Conservation (phyloP, 2,888 invertebrate species). For the Cylindroiulus punctatus region DNA sequence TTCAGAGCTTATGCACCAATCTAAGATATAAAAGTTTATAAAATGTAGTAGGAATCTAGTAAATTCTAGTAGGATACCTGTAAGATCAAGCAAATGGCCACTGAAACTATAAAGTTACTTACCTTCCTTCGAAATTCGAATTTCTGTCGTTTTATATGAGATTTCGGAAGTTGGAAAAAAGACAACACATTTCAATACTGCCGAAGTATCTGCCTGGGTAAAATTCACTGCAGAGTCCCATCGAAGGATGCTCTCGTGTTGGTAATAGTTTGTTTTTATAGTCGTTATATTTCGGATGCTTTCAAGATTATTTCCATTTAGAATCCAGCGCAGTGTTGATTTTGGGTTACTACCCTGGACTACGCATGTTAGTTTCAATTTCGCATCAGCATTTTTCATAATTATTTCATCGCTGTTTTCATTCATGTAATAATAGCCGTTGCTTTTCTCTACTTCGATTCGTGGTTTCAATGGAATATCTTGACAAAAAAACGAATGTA, state of each 20-base stretch:
- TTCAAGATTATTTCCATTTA: background rate
- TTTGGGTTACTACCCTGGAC: background rate
- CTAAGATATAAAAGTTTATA: too few relatives aligned
- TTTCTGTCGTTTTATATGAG: background rate
- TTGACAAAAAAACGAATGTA: background rate
- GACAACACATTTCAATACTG: background rate
- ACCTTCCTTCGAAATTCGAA: background rate
- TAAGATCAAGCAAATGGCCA: too few relatives aligned
- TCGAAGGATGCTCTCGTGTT: background rate
- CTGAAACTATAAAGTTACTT: too few relatives aligned
- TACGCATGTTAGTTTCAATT: background rate
- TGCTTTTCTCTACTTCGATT: background rate
- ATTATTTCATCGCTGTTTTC: background rate
- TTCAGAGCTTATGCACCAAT: too few relatives aligned
- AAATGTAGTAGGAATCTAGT: too few relatives aligned
- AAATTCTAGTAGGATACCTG: too few relatives aligned
- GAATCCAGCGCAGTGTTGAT: background rate
- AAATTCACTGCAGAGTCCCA: background rate
- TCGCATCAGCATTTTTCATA: background rate
- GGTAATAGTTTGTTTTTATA: background rate
- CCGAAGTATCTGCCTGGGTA: background rate
- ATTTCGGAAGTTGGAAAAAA: background rate
- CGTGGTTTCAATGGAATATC: background rate
- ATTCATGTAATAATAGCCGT: background rate
- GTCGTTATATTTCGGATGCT: background rate